These are phyloP conservation scores for Ptyas mucosa DNA, from an alignment of 2,113 vertebrate genomes.

Conservation along the genomic window DNA sequence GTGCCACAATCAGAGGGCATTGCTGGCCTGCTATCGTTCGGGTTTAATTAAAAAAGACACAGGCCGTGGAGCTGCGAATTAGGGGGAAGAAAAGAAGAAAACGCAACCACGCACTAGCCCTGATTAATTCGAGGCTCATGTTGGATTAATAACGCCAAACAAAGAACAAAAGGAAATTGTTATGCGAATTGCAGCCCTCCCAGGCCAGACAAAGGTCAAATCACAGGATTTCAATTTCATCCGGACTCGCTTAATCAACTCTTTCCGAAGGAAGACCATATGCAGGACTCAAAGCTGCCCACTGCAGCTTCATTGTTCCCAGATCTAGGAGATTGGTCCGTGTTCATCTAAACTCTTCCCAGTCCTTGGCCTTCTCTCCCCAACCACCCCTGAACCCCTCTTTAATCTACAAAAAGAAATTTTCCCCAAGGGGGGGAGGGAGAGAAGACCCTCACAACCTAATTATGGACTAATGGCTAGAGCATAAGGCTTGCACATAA, in stretches of 20 bases:
- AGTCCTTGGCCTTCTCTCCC: conserved; percentile 55
- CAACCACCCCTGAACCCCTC: neutral
- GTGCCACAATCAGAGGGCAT: conserved; percentile 76
- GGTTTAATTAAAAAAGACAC: conserved; percentile 95
- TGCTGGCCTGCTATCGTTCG: conserved; percentile 81
- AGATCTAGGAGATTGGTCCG: conserved; percentile 71
- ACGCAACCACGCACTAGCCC: conserved; percentile 80
- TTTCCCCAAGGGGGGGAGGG: neutral
- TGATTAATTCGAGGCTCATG: conserved; percentile 88
- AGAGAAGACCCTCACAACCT: conserved; percentile 22
- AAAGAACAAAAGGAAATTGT: conserved; percentile 90
- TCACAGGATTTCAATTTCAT: conserved; percentile 85
- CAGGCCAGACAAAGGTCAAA: conserved; percentile 86
- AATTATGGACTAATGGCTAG: conserved; percentile 65
- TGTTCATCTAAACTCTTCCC: conserved; percentile 69
- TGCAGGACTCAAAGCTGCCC: conserved; percentile 77
- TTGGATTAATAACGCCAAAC: conserved; percentile 87
- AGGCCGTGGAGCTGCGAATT: conserved; percentile 87
- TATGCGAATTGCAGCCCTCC: conserved; percentile 83
- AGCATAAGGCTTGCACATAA: conserved; percentile 46
- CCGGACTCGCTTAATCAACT: conserved; percentile 85
- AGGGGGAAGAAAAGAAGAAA: conserved; percentile 58
- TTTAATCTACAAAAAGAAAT: neutral
- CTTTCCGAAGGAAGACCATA: conserved; percentile 81
- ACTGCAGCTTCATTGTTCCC: conserved; percentile 72